A percentile compares a stretch with the other conserved stretches of the same genome.
These are phyloP conservation scores for Alethe diademata DNA, from an alignment of 2,113 vertebrate genomes.

Conservation along the genomic window DNA sequence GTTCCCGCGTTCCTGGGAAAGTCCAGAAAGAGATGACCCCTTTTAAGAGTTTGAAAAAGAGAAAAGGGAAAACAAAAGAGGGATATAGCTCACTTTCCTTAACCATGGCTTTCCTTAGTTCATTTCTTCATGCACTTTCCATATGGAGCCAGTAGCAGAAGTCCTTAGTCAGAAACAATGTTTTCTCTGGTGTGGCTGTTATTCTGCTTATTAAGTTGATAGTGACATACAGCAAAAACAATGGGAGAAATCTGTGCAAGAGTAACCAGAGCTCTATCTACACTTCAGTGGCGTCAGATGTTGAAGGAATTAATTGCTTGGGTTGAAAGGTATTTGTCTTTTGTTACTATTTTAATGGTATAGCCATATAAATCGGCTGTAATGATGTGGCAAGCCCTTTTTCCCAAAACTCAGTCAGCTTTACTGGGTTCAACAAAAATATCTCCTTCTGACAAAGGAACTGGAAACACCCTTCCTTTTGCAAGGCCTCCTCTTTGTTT, in stretches of 20 bases:
- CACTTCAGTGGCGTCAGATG: background rate
- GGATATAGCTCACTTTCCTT: background rate
- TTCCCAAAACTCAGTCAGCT: background rate
- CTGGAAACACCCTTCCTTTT: background rate
- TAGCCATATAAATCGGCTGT: background rate
- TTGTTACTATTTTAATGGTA: background rate
- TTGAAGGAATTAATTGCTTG: background rate
- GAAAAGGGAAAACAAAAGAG: background rate
- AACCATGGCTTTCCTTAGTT: background rate
- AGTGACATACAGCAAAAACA: background rate
- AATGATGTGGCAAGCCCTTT: background rate
- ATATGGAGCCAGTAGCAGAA: background rate
- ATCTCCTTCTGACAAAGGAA: background rate
- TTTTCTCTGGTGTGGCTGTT: background rate
- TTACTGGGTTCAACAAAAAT: background rate
- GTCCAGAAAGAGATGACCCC: background rate
- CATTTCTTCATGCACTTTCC: background rate
- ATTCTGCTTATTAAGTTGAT: background rate
- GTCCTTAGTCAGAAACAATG: background rate
- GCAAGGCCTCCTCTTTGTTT: background rate
- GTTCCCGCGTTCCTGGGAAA: background rate
- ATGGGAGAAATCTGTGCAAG: background rate
- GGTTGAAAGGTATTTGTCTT: background rate
- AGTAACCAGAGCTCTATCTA: background rate
- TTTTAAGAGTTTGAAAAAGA: background rate